Conservation (phyloP, 2,113 vertebrate species). For the Phylloscopus whistleri region DNA sequence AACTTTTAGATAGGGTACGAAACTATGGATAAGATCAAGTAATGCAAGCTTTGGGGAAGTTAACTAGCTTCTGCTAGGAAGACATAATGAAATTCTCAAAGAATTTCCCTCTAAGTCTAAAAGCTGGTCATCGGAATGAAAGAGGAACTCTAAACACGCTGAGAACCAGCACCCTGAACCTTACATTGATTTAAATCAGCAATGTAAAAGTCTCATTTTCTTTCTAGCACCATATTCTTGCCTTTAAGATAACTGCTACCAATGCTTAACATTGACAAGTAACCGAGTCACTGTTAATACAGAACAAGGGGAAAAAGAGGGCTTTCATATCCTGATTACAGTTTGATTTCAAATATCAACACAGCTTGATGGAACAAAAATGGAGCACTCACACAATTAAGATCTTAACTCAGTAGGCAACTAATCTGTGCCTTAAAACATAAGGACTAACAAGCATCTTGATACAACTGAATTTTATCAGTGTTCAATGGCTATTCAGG, state of each 20-base stretch:
- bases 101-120: background rate
- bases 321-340: background rate
- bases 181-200: background rate
- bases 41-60: background rate
- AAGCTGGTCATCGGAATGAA: background rate
- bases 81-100: background rate
- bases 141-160: background rate
- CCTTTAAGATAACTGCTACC: background rate
- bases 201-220: background rate
- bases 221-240: background rate
- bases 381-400: background rate
- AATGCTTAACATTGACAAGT: background rate
- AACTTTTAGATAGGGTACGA: background rate
- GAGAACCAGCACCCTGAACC: background rate
- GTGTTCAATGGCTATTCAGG: background rate
- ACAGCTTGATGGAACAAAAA: background rate
- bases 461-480: background rate
- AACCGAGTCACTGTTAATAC: background rate
- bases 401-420: background rate
- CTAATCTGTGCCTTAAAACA: background rate
- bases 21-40: background rate
- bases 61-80: background rate
- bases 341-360: background rate
- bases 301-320: accelerated
- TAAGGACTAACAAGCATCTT: background rate